Percentiles rank a stretch among this genome's conserved stretches.
Evolutionary conservation across 2,888 invertebrate species (phyloP).

Genomic region (Plagiodera versicolora): DNA sequence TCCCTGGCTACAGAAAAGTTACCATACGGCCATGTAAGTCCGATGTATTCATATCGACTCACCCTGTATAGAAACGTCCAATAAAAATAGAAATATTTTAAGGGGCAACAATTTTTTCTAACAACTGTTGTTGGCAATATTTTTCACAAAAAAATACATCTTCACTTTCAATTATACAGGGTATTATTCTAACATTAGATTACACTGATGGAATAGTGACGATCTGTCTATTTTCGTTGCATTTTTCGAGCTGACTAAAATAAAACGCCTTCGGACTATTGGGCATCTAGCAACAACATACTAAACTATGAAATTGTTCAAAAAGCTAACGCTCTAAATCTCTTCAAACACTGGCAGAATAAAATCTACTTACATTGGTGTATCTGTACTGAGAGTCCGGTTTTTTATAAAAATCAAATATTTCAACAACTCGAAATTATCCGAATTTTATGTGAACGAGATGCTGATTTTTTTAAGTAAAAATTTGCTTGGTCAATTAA

Average conservation of each 20-base stretch:
- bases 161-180: no score
- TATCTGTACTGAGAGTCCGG: constrained; percentile 39
- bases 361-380: constrained; percentile 42
- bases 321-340: constrained; percentile 31
- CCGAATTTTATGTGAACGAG: background rate
- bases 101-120: no score
- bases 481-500: no score
- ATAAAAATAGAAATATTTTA: no score
- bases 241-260: constrained; percentile 24
- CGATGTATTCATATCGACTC: no score
- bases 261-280: constrained; percentile 34
- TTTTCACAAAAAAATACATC: no score
- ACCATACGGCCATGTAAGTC: no score
- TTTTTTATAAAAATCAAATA: constrained; percentile 30
- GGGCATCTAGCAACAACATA: constrained; percentile 27
- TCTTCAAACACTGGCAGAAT: constrained; percentile 3
- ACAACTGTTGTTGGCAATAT: no score
- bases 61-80: no score
- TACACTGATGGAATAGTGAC: background rate
- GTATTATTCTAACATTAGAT: no score
- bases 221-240: background rate
- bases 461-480: background rate
- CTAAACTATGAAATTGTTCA: constrained; percentile 25
- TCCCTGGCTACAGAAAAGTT: no score
- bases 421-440: constrained; percentile 1